Evolutionary conservation across 2,113 vertebrate genomes (phyloP).

Genomic region (human (Homo sapiens)): DNA sequence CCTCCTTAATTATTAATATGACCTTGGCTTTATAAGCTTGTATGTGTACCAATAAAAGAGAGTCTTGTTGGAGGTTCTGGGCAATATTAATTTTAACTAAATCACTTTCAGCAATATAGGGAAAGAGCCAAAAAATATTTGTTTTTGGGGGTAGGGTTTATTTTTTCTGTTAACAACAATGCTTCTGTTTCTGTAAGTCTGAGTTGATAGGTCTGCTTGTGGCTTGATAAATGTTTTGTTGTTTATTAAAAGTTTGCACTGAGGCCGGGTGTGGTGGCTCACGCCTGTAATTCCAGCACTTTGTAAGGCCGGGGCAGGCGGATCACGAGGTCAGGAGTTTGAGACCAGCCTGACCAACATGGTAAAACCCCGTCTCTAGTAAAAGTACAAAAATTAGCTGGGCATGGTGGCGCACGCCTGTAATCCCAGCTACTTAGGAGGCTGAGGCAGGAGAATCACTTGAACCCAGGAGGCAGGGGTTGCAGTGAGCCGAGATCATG

Average conservation of each 20-base stretch:
- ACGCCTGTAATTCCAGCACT: too few species aligned
- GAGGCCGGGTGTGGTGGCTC: not conserved
- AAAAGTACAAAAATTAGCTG: too few species aligned
- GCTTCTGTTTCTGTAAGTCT: constrained; percentile 20
- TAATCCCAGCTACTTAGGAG: too few species aligned
- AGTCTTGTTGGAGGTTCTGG: not conserved
- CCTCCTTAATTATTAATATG: not conserved
- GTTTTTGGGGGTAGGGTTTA: not conserved
- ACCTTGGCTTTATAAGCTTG: not conserved
- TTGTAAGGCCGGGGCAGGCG: too few species aligned
- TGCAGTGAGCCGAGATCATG: too few species aligned
- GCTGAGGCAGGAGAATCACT: too few species aligned
- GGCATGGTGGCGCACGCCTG: too few species aligned
- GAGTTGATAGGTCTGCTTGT: constrained; percentile 25
- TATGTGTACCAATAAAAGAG: not conserved
- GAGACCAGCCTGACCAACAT: too few species aligned
- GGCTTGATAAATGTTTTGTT: constrained; percentile 45
- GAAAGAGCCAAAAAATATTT: not conserved
- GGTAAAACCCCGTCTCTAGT: too few species aligned
- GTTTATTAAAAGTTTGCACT: constrained; percentile 50
- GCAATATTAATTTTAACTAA: not conserved
- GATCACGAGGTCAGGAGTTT: too few species aligned
- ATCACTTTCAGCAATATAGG: not conserved
- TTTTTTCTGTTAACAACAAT: not conserved
- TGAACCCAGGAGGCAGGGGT: too few species aligned